Percentiles rank a stretch among this genome's conserved stretches.
These are phyloP conservation scores for Mesembrinibis cayennensis DNA, from an alignment of 2,113 vertebrate species.

Conservation along the genomic window DNA sequence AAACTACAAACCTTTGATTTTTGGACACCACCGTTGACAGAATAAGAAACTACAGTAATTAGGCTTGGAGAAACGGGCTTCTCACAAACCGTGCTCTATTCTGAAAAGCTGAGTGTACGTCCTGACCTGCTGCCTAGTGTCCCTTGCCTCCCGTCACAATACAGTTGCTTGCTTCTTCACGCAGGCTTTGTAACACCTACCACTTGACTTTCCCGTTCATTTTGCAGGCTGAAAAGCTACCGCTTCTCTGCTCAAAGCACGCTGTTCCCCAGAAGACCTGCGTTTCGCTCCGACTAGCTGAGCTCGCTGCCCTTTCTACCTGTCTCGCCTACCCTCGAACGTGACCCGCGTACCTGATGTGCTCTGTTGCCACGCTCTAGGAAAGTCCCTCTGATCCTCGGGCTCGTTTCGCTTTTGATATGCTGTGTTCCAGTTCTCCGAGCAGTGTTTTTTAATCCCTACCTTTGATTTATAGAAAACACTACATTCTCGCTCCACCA, in stretches of 20 bases:
- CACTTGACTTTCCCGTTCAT: neutral
- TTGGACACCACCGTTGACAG: neutral
- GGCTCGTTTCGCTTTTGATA: neutral
- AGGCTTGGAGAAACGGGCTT: neutral
- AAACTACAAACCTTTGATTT: neutral
- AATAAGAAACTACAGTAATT: neutral
- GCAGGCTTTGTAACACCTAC: neutral
- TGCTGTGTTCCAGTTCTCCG: accelerated
- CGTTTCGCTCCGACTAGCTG: neutral
- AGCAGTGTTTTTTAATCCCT: neutral
- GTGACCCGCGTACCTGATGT: neutral
- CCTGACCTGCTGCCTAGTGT: neutral
- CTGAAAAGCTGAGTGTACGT: neutral
- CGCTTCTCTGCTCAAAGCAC: neutral
- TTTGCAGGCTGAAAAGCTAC: neutral
- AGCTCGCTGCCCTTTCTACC: neutral
- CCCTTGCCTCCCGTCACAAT: neutral
- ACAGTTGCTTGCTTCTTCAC: neutral
- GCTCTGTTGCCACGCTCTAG: neutral
- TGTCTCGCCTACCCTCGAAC: neutral
- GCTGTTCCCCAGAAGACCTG: neutral
- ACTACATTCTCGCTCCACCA: neutral
- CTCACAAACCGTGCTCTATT: neutral
- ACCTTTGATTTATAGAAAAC: neutral
- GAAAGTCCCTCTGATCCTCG: neutral